Percentiles rank a stretch among this genome's conserved stretches.
Conservation (phyloP, 2,888 invertebrate genomes). For the Drosophila peninsularis region DNA sequence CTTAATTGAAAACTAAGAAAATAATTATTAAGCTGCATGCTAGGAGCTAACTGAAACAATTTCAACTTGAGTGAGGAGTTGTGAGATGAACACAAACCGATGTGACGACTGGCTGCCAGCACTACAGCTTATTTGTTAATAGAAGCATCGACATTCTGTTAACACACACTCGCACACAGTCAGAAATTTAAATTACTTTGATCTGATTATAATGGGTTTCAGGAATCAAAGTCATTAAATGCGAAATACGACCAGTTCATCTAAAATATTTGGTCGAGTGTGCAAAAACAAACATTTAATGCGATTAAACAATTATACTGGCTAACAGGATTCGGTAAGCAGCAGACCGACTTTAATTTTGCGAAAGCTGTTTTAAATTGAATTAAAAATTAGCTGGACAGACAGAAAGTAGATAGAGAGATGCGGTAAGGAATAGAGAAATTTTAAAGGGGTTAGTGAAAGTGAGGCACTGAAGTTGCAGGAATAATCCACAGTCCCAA, state of each 20-base stretch:
- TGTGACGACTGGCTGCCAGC: neutral
- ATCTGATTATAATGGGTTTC: constrained; percentile 5
- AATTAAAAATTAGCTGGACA: neutral
- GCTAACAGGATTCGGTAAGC: neutral
- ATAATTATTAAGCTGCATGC: constrained; percentile 3
- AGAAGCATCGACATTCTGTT: neutral
- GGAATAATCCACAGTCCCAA: neutral
- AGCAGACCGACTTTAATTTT: neutral
- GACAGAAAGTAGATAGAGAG: neutral
- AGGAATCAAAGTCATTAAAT: constrained; percentile 11
- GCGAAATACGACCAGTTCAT: constrained; percentile 1
- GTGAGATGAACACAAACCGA: too few relatives aligned
- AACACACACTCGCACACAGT: neutral
- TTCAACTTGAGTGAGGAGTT: neutral
- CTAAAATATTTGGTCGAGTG: constrained; percentile 12
- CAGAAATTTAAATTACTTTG: constrained; percentile 2
- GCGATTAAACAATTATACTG: constrained; percentile 25
- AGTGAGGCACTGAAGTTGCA: neutral
- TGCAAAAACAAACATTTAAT: constrained; percentile 35
- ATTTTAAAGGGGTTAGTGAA: neutral
- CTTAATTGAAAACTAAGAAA: neutral
- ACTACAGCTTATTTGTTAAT: neutral
- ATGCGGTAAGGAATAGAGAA: too few relatives aligned
- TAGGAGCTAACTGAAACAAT: neutral
- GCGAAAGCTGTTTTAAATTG: neutral